Base-by-base conservation (phyloP, 2,113 vertebrate species). In the Calcarius ornatus region DNA sequence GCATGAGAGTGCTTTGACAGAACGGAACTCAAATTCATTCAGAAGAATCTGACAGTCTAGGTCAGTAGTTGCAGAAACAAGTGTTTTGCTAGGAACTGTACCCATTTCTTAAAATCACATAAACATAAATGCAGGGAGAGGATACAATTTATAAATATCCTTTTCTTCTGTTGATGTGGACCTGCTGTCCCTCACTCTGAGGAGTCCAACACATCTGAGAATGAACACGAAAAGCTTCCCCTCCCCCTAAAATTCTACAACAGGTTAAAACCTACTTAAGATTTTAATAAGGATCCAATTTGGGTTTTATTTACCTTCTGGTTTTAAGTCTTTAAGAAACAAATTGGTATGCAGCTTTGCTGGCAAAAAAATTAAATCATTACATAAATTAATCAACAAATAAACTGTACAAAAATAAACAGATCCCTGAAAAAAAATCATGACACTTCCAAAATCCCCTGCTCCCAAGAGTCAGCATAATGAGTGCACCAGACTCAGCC, bases 341-440 rank as follows among this genome's bases (percentile, higher is more conserved):
- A 91, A 95, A 89, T 85, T 87, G 37, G 28, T 81, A 28, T 76
- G 65, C 51, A 81, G 73, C 37, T 81, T 86, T 72, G 57, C 35
- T 0, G 2, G 35, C 35, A 69, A 77, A 82, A 73, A 59, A 54
- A 10, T 22, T 27, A 84, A 89, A 87, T 86, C 51, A 11, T 86
- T 88, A 48, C 59, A 64, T 59, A 94, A 94, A 89, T 94, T 92
- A 94, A 88, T 88, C 75, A 79, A 69, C 76, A 85, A 90, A 69
- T 69, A 63, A 82, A 77, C 12, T 14, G 50, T 88, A 77, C 18
- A 88, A 86, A 93, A 92, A 66, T n/a, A 77, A 81, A 45, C 51
- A 81, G 65, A 81, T 75, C 6, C 14, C 42, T 80, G 63, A 57
- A 51, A 54, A 23, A n/a, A 42, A 54, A 5, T 4, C 23, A 27